Conservation (phyloP, 2,113 vertebrate species). For the Cnemophilus loriae region DNA sequence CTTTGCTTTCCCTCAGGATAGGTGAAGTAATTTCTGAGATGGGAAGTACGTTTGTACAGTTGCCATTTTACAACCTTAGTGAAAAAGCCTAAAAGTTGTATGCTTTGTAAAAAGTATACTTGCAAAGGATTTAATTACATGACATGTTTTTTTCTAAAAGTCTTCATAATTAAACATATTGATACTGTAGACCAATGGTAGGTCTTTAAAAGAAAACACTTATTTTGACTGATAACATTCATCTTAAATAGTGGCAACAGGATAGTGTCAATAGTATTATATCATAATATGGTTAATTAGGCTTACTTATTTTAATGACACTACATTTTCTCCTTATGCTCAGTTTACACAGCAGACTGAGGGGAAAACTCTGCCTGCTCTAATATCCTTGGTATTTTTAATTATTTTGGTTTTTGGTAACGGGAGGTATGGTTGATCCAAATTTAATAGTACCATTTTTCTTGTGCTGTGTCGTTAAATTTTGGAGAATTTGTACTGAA, state of each 20-base stretch:
- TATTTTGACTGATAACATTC: not conserved
- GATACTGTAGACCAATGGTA: not conserved
- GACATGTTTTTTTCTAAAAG: not conserved
- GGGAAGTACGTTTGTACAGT: not conserved
- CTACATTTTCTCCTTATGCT: not conserved
- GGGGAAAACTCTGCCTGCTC: not conserved
- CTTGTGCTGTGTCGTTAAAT: not conserved
- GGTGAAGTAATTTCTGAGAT: slow-evolving; percentile 1
- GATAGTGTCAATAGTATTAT: not conserved
- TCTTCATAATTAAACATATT: not conserved
- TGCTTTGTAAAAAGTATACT: not conserved
- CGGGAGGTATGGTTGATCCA: not conserved
- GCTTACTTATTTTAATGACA: not conserved
- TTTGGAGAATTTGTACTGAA: not conserved
- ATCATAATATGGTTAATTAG: not conserved
- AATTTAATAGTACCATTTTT: not conserved
- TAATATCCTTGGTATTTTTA: not conserved
- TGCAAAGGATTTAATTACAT: not conserved
- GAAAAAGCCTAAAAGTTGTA: not conserved
- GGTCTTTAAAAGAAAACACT: not conserved
- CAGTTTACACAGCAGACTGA: not conserved
- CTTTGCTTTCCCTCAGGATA: not conserved
- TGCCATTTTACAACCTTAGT: not conserved
- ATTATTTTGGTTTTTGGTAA: not conserved
- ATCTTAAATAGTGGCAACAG: not conserved